phyloP scores from a whole-genome alignment of 1,140 invertebrate species.

The Saccostrea glomerata region DNA sequence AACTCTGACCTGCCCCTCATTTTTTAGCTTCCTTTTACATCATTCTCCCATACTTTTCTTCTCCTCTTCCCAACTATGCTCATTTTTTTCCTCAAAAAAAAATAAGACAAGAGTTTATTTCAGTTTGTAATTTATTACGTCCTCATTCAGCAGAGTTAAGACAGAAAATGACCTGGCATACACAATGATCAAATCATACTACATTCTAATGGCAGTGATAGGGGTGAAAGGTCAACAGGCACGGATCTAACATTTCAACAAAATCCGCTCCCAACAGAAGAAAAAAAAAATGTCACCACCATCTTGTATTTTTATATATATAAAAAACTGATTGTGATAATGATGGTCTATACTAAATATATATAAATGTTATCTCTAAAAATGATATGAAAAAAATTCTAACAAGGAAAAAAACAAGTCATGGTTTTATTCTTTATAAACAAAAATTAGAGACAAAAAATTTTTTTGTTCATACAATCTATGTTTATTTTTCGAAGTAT shows the following conservation, averaged over 20 bases:
- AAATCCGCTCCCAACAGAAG: not conserved
- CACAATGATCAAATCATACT: conserved; percentile 34
- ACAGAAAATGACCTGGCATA: conserved; percentile 19
- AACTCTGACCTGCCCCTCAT: too few species aligned
- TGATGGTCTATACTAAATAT: conserved; percentile 21
- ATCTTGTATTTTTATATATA: not conserved
- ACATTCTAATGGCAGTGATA: conserved; percentile 31
- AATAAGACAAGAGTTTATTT: not conserved
- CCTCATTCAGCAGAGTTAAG: not conserved
- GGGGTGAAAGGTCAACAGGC: conserved; percentile 2
- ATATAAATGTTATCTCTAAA: not conserved
- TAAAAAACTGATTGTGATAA: conserved; percentile 27
- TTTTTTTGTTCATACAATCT: not conserved
- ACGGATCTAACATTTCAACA: conserved; percentile 5
- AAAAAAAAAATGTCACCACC: not conserved
- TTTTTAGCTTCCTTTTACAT: too few species aligned
- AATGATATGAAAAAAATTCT: not conserved
- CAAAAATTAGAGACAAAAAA: not conserved
- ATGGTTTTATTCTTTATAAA: not conserved
- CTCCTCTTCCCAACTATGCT: not conserved
- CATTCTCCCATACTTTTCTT: too few species aligned
- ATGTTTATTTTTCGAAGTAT: not conserved
- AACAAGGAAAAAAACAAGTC: not conserved
- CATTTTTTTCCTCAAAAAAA: not conserved
- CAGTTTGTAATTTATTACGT: too few species aligned